Percentiles rank a stretch among this genome's conserved stretches.
These are phyloP conservation scores for Apis laboriosa DNA, from an alignment of 1,140 invertebrate genomes.

Conservation along the genomic window DNA sequence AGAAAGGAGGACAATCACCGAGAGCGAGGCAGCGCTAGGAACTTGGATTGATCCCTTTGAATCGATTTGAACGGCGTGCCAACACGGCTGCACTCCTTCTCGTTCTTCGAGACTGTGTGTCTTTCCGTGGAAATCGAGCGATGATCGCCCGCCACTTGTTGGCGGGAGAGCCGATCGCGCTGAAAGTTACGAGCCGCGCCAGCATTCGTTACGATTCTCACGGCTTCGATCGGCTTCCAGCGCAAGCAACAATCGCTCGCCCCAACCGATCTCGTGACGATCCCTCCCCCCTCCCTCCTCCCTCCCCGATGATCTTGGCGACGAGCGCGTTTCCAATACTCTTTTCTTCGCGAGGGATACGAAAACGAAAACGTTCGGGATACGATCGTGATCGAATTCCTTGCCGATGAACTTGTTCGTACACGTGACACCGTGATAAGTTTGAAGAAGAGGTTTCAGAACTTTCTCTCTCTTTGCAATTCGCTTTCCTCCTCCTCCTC, in stretches of 20 bases:
- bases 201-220: conserved; percentile 68
- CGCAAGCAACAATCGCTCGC: conserved; percentile 51
- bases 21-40: neutral
- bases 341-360: conserved; percentile 7
- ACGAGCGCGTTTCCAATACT: conserved; percentile 36
- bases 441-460: neutral
- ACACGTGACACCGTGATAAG: neutral
- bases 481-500: neutral
- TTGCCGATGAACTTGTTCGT: too few species aligned
- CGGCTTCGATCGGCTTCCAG: conserved; percentile 47
- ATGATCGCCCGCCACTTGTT: conserved; percentile 24
- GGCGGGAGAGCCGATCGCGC: conserved; percentile 25
- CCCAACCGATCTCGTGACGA: conserved; percentile 51
- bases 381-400: conserved; percentile 9
- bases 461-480: conserved; percentile 19
- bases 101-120: neutral
- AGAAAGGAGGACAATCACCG: conserved; percentile 54
- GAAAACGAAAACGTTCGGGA: conserved; percentile 30
- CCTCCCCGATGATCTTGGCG: conserved; percentile 55
- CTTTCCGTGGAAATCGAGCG: conserved; percentile 34
- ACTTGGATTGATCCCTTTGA: conserved; percentile 48
- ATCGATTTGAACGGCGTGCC: conserved; percentile 12
- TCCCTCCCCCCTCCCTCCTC: neutral
- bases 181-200: conserved; percentile 47
- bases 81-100: conserved; percentile 19